Evolutionary conservation across 2,113 vertebrate species (phyloP).

Genomic region (Ceratotherium simum): DNA sequence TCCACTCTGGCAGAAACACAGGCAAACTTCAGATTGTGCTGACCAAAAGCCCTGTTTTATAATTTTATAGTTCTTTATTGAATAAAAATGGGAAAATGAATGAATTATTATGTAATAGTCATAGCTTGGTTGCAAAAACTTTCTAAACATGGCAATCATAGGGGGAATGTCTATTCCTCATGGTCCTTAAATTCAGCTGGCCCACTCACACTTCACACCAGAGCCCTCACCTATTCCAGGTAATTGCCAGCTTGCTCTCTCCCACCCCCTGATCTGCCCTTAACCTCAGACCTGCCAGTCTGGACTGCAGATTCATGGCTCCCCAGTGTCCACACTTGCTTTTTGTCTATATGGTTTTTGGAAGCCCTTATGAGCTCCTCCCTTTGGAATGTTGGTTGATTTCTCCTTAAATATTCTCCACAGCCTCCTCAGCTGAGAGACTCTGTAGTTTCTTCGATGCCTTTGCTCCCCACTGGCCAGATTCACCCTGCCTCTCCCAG

Average conservation of each 20-base stretch:
- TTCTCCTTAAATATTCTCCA: background rate
- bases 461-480: background rate
- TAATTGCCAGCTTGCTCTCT: background rate
- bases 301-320: background rate
- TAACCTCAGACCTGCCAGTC: background rate
- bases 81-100: conserved; percentile 15
- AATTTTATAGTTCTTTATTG: conserved; percentile 23
- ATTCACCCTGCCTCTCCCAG: background rate
- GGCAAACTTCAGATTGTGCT: background rate
- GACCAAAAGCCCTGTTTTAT: conserved; percentile 2
- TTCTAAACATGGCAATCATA: background rate
- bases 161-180: background rate
- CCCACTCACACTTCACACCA: background rate
- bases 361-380: background rate
- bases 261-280: background rate
- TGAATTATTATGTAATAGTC: background rate
- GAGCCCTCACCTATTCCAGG: background rate
- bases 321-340: background rate
- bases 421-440: background rate
- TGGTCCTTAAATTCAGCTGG: background rate
- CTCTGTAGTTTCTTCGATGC: background rate
- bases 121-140: background rate
- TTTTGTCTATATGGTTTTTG: background rate
- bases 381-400: background rate
- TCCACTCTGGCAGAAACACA: background rate